Conservation (phyloP, 2,888 invertebrate species). For the Pocota personata region DNA sequence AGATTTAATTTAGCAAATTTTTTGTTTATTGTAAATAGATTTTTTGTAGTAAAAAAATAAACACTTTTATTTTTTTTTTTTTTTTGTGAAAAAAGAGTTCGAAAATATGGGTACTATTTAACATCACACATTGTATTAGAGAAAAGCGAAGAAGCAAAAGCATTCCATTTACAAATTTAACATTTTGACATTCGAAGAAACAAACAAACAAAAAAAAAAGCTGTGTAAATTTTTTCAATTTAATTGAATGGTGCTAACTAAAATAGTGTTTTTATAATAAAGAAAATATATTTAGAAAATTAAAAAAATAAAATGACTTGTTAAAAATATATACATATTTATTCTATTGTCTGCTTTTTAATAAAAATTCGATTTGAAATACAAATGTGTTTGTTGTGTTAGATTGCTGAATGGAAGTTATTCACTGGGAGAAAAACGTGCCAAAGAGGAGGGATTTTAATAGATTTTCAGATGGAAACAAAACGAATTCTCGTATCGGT, state of each 20-base stretch:
- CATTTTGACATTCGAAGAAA: constrained; percentile 42
- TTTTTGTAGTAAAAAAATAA: constrained; percentile 39
- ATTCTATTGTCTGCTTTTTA: constrained; percentile 67
- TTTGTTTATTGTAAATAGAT: constrained; percentile 67
- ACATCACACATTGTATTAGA: constrained; percentile 1
- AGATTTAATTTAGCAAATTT: constrained; percentile 70
- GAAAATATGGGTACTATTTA: constrained; percentile 43
- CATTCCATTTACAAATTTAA: constrained; percentile 65
- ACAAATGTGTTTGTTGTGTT: background rate
- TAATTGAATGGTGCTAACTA: constrained; percentile 67
- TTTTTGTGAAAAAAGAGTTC: constrained; percentile 15
- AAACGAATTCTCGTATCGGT: too few relatives aligned
- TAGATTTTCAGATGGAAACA: too few relatives aligned
- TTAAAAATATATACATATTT: constrained; percentile 66
- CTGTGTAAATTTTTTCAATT: constrained; percentile 29
- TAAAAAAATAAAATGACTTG: constrained; percentile 42
- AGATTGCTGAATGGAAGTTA: too few relatives aligned
- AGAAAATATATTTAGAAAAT: constrained; percentile 4
- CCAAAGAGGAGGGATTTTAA: too few relatives aligned
- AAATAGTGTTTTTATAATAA: constrained; percentile 31
- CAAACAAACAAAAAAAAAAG: background rate
- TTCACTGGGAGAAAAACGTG: too few relatives aligned
- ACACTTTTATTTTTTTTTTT: too few relatives aligned
- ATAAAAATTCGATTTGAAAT: constrained; percentile 68
- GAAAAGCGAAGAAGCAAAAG: constrained; percentile 39